Percentiles rank a stretch among this genome's conserved stretches.
phyloP scores from a whole-genome alignment of 2,888 invertebrate species.

The Eupithecia subumbrata region DNA sequence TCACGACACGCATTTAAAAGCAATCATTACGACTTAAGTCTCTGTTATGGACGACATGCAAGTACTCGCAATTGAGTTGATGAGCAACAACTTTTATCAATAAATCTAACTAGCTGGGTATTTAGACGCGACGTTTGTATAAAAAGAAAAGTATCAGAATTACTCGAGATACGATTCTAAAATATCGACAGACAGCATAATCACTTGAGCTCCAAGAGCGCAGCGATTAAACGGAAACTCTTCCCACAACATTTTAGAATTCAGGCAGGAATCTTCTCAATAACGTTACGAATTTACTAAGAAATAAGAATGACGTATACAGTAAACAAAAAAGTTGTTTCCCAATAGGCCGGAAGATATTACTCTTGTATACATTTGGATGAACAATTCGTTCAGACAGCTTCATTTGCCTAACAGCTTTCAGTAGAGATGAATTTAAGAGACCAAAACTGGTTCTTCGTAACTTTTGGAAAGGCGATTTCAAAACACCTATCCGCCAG shows the following conservation, averaged over 20 bases:
- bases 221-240: constrained; percentile 5
- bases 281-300: constrained; percentile 44
- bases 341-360: constrained; percentile 44
- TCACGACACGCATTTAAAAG: constrained; percentile 52
- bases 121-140: neutral
- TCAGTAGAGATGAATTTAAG: neutral
- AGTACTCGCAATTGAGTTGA: neutral
- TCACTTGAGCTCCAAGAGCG: neutral
- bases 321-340: constrained; percentile 41
- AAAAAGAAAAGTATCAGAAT: neutral
- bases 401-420: constrained; percentile 23
- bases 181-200: neutral
- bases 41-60: constrained; percentile 25
- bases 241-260: neutral
- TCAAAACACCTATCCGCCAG: neutral
- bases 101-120: neutral
- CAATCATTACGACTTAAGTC: constrained; percentile 22
- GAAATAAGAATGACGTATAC: constrained; percentile 42
- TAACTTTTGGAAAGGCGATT: neutral
- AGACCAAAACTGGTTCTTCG: neutral
- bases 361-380: constrained; percentile 41
- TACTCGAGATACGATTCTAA: neutral
- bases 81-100: neutral
- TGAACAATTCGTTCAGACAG: constrained; percentile 37
- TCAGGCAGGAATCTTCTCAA: constrained; percentile 6